phyloP scores from a whole-genome alignment of 2,113 vertebrate genomes.

The Barbus barbus region DNA sequence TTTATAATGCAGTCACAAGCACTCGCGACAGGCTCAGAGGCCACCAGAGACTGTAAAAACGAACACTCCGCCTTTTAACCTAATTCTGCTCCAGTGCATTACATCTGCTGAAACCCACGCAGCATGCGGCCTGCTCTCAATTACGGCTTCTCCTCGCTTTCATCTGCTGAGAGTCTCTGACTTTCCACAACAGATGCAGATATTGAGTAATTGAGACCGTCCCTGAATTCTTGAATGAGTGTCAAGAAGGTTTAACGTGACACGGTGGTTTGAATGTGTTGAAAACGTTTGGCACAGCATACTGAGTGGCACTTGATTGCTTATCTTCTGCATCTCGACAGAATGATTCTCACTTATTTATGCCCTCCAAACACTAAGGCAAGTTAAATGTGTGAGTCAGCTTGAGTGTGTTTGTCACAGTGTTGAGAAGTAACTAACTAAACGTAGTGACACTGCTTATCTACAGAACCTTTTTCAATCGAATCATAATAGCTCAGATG shows the following conservation, averaged over 20 bases:
- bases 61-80: slow-evolving; percentile 39
- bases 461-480: background rate
- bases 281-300: slow-evolving; percentile 36
- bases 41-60: slow-evolving; percentile 38
- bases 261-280: slow-evolving; percentile 37
- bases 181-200: slow-evolving; percentile 49
- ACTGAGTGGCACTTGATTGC: slow-evolving; percentile 19
- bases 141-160: slow-evolving; percentile 42
- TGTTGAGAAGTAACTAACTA: background rate
- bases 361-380: slow-evolving; percentile 1
- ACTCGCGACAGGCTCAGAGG: slow-evolving; percentile 3
- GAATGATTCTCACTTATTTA: slow-evolving; percentile 19
- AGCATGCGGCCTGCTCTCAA: slow-evolving; percentile 39
- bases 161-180: slow-evolving; percentile 43
- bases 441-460: background rate
- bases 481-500: background rate
- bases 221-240: slow-evolving; percentile 47
- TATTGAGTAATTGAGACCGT: slow-evolving; percentile 50
- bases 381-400: slow-evolving; percentile 1
- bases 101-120: slow-evolving; percentile 30
- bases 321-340: slow-evolving; percentile 21
- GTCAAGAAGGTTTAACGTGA: slow-evolving; percentile 49
- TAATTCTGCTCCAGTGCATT: slow-evolving; percentile 40
- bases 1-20: slow-evolving; percentile 21
- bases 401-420: background rate